These are phyloP conservation scores for Tachycineta bicolor DNA, from an alignment of 2,113 vertebrate genomes.

Conservation along the genomic window DNA sequence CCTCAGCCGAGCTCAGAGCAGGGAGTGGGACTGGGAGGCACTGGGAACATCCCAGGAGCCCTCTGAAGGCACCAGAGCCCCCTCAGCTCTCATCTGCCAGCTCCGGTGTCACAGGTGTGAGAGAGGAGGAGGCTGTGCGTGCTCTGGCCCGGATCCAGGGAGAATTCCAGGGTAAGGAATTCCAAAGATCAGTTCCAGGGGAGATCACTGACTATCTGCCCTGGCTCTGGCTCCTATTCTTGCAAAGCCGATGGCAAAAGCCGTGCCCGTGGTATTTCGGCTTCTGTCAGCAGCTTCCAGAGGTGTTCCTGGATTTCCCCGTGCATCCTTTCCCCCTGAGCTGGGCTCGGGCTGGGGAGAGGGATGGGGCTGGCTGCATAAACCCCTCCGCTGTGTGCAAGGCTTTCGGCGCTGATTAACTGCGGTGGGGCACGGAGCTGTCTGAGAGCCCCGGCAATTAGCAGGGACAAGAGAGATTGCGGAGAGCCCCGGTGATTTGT, in stretches of 20 bases:
- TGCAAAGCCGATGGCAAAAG: too few relatives aligned
- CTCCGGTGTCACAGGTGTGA: too few relatives aligned
- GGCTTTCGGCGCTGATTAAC: neutral
- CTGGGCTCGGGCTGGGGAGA: neutral
- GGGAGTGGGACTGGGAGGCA: neutral
- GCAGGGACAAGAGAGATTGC: neutral
- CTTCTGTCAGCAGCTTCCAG: too few relatives aligned
- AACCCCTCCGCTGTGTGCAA: neutral
- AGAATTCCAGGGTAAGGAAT: too few relatives aligned
- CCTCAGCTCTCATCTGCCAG: accelerated
- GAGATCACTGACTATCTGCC: too few relatives aligned
- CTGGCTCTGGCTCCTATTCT: too few relatives aligned
- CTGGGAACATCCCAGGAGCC: accelerated
- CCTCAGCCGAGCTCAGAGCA: too few relatives aligned
- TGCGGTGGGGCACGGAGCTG: neutral
- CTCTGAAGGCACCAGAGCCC: neutral
- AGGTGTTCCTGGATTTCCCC: too few relatives aligned
- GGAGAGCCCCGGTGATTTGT: neutral
- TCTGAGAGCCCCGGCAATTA: neutral
- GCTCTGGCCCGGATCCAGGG: too few relatives aligned
- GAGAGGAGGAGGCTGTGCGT: neutral
- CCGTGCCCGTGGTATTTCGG: too few relatives aligned
- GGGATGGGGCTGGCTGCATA: neutral
- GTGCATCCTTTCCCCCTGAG: too few relatives aligned
- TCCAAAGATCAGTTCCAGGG: too few relatives aligned